phyloP scores from a whole-genome alignment of 2,113 vertebrate species.

The Zingel zingel region DNA sequence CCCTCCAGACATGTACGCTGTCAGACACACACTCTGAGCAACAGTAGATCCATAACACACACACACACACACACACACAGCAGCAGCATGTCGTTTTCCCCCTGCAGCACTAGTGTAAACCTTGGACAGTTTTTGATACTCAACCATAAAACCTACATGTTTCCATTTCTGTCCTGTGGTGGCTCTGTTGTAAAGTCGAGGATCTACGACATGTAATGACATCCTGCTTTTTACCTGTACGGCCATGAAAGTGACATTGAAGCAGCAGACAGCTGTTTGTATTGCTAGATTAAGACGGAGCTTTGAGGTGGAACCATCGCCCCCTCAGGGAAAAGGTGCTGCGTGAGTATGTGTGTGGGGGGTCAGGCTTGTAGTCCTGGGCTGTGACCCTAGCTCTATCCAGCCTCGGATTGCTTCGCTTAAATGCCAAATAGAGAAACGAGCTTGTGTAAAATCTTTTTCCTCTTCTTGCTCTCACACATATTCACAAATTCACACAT shows the following conservation, averaged over 20 bases:
- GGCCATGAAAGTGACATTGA: constrained; percentile 74
- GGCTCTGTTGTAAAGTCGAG: constrained; percentile 61
- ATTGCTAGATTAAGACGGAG: constrained; percentile 71
- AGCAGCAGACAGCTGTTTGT: constrained; percentile 72
- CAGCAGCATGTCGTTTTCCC: constrained; percentile 21
- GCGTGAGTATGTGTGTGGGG: constrained; percentile 1
- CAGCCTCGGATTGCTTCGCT: constrained; percentile 51
- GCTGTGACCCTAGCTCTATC: constrained; percentile 32
- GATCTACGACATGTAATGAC: constrained; percentile 60
- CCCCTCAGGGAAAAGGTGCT: constrained; percentile 48
- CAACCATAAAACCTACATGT: constrained; percentile 69
- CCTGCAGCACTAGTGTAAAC: constrained; percentile 37
- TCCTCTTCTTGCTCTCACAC: constrained; percentile 47
- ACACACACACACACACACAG: constrained; percentile 1
- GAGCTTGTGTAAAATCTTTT: constrained; percentile 49
- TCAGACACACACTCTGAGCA: constrained; percentile 1
- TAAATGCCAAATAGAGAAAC: constrained; percentile 62
- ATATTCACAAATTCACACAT: constrained; percentile 76
- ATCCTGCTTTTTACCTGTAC: constrained; percentile 61
- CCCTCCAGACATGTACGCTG: not conserved
- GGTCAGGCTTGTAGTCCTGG: constrained; percentile 21
- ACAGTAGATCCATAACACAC: not conserved
- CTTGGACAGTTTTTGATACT: constrained; percentile 57
- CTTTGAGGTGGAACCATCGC: constrained; percentile 54
- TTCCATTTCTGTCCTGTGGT: constrained; percentile 66